Percentiles rank a stretch among this genome's conserved stretches.
These are phyloP conservation scores for Vipera latastei DNA, from an alignment of 2,797 vertebrate species.

Conservation along the genomic window DNA sequence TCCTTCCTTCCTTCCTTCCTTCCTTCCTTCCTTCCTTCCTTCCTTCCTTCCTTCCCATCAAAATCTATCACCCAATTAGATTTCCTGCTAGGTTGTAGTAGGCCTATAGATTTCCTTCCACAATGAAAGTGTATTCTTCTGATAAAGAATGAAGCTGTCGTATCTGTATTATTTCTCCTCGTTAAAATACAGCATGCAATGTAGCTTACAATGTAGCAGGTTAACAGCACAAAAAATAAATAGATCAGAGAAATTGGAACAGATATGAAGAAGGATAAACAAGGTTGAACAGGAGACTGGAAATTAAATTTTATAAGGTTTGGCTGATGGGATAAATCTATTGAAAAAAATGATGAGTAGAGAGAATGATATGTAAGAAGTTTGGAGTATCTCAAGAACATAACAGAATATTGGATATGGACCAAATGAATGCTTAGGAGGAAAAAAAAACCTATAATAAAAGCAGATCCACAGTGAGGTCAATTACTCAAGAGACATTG, in stretches of 20 bases:
- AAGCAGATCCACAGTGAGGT: not conserved
- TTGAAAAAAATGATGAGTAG: not conserved
- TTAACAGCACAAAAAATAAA: not conserved
- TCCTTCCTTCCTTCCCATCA: fast-evolving
- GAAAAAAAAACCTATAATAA: not conserved
- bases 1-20: no score
- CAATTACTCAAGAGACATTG: not conserved
- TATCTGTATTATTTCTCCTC: not conserved
- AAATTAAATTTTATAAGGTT: not conserved
- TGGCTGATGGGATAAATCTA: not conserved
- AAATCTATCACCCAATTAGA: not conserved
- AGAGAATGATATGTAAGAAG: not conserved
- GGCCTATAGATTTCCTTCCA: not conserved
- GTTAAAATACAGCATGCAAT: not conserved
- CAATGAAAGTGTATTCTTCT: not conserved
- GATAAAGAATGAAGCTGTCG: not conserved
- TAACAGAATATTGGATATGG: not conserved
- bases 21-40: no score
- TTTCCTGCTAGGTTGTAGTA: not conserved
- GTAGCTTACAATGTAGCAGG: not conserved
- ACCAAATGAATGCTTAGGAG: not conserved
- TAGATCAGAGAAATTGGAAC: not conserved
- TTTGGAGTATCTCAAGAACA: not conserved
- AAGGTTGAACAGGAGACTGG: not conserved
- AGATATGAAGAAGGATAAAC: not conserved